phyloP scores from a whole-genome alignment of 2,888 invertebrate genomes.

The Aromia moschata region DNA sequence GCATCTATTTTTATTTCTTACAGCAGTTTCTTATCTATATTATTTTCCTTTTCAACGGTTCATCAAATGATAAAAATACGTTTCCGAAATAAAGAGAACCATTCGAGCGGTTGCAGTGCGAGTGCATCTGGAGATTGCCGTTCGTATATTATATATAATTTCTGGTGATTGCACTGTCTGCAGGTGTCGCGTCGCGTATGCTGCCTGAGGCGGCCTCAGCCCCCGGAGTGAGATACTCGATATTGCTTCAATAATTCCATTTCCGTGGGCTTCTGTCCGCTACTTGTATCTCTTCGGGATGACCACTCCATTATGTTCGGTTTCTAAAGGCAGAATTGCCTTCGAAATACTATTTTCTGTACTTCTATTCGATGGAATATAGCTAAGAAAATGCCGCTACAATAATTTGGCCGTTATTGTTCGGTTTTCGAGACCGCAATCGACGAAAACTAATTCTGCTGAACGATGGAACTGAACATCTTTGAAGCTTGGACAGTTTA shows the following conservation, averaged over 20 bases:
- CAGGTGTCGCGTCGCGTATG: background rate
- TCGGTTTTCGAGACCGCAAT: background rate
- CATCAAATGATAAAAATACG: background rate
- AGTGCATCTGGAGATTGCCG: background rate
- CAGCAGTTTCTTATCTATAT: no score
- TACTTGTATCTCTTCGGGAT: slow-evolving; percentile 39
- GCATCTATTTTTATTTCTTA: no score
- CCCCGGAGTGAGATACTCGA: slow-evolving; percentile 48
- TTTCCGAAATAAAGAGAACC: background rate
- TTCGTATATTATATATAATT: no score
- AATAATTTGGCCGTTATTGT: slow-evolving; percentile 26
- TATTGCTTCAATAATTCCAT: slow-evolving; percentile 57
- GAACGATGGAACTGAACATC: no score
- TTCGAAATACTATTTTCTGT: slow-evolving; percentile 37
- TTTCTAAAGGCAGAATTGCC: slow-evolving; percentile 39
- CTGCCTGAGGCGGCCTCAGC: slow-evolving; percentile 5
- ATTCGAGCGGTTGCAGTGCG: background rate
- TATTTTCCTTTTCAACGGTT: background rate
- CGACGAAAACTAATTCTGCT: slow-evolving; percentile 8
- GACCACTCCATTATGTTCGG: slow-evolving; percentile 42
- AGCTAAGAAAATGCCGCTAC: slow-evolving; percentile 23
- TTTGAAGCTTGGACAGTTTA: no score
- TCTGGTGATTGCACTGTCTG: background rate
- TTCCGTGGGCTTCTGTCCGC: slow-evolving; percentile 52
- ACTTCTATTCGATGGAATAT: slow-evolving; percentile 27